Conservation (phyloP, 2,888 invertebrate species). For the Achlya flavicornis region DNA sequence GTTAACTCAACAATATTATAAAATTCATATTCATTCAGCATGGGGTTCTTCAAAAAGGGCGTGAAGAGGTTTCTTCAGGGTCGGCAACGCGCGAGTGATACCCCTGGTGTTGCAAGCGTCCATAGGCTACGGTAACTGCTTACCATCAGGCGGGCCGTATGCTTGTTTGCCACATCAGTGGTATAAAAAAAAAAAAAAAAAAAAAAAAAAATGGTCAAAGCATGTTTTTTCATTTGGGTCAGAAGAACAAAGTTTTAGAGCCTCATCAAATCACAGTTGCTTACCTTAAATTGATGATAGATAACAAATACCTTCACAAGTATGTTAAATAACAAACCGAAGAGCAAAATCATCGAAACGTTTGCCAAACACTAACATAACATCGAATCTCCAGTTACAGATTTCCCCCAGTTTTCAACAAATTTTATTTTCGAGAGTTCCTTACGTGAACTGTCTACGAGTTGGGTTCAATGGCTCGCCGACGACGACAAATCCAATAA, state of each 20-base stretch:
- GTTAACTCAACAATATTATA: not conserved
- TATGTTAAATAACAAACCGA: not conserved
- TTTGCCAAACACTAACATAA: not conserved
- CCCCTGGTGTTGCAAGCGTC: too few species aligned
- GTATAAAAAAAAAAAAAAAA: too few species aligned
- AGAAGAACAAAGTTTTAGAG: too few species aligned
- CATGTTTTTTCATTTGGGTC: not conserved
- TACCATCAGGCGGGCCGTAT: too few species aligned
- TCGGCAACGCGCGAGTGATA: too few species aligned
- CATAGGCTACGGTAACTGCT: too few species aligned
- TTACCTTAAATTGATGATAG: too few species aligned
- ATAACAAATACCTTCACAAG: too few species aligned
- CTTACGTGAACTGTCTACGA: conserved; percentile 60
- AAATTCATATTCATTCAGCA: not conserved
- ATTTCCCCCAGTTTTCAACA: conserved; percentile 52
- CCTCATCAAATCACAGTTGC: too few species aligned
- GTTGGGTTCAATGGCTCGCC: conserved; percentile 65
- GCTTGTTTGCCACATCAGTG: too few species aligned
- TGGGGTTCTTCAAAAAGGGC: too few species aligned
- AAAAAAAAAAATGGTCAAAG: not conserved
- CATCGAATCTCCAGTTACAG: conserved; percentile 28
- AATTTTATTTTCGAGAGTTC: conserved; percentile 65
- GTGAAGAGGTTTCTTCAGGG: too few species aligned
- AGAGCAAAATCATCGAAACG: not conserved
- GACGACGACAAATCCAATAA: conserved; percentile 77